Evolutionary conservation across 92 coral and sea anemone species (phyloP), one percentile per base, ranked within the genome.

Genomic region (Montipora capitata): DNA sequence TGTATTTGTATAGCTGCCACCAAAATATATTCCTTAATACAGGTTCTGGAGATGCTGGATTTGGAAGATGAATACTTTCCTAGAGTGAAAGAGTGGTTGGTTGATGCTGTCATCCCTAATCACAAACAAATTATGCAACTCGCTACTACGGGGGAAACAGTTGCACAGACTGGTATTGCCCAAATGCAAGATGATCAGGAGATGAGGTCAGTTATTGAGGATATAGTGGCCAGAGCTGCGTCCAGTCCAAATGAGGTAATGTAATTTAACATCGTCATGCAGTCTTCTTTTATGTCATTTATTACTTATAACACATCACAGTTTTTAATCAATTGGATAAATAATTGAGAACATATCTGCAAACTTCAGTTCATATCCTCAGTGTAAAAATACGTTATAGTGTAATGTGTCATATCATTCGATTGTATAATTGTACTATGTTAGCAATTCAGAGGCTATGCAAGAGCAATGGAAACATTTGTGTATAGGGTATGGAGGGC

Each of bases 11-110:
- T 56, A 56, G 62, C 62, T 56, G 62, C 62, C 62, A 56, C 12
- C 13, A 8, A 15, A 56, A 56, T 56, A 2, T 0, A 56, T 6
- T 56, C 12, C 62, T 56, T 56, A 56, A 56, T n/a, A 0, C 45
- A 68, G 73, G 45, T 68, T 68, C 73, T 68, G 0, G 73, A 68
- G 73, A 68, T 27, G 73, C 73, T 68, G 40, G 40, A 64, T 64
- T 16, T 64, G 70, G 6, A 68, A 39, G 73, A 68, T 10, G 45
- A 41, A 41, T 41, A 27, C 27, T 68, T 68, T n/a, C 73, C 73
- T 27, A 3, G 40, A 14, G 73, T 68, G 73, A 35, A 27, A 41
- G 1, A 68, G 12, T 68, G 73, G 27, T 14, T 68, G 41, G 13
- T 27, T 27, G 45, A 41, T 6, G 40, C 45, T 68, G 16, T 68